Evolutionary conservation across 2,888 invertebrate genomes (phyloP), one percentile per base, ranked within the genome.

Genomic region (Eristalis intricaria): DNA sequence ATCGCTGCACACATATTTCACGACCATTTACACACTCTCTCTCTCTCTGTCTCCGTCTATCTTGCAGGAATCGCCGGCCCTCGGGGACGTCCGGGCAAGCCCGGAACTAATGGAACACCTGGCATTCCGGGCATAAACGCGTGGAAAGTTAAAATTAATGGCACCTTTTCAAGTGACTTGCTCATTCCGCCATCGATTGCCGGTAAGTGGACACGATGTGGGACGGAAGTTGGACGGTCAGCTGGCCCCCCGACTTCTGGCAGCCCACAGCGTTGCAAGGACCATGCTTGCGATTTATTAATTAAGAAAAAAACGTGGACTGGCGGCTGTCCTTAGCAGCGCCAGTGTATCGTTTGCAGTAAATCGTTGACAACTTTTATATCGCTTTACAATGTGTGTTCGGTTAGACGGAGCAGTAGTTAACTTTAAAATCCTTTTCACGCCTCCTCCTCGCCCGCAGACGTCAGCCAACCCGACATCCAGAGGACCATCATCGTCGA

Each of bases 161-260:
- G 96, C 79, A 95, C 95, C 87, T 90, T 90, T 74, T 90, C 92
- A 80, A 95, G 95, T 76, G 95, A 97, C 88, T 93, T 97, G 56
- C 95, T 97, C 43, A 96, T 98, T 90, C 96, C 97, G n/a, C 98
- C 98, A 40, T 96, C 97, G 43, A 97, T 98, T 91, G 95, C 96
- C 79, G 95, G 96, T 95, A 92, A 89, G 89, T 89, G 26, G 22
- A 19, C 63, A 56, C 32, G 50, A n/a, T 77, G 26, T 23, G 32
- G 29, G 23, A 8, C 10, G 11, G 35, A 69, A 69, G 78, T 78
- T 74, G 65, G 38, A 5, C 40, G 5, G 15, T 29, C 0, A 56
- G 22, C 10, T 23, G n/a, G n/a, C n/a, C n/a, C n/a, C 15, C 26
- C 10, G 35, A 29, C 56, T 13, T 38, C 38, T 38, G n/a, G n/a